These are phyloP conservation scores for Choristoneura rosaceana DNA, from an alignment of 2,888 invertebrate species.

Conservation along the genomic window DNA sequence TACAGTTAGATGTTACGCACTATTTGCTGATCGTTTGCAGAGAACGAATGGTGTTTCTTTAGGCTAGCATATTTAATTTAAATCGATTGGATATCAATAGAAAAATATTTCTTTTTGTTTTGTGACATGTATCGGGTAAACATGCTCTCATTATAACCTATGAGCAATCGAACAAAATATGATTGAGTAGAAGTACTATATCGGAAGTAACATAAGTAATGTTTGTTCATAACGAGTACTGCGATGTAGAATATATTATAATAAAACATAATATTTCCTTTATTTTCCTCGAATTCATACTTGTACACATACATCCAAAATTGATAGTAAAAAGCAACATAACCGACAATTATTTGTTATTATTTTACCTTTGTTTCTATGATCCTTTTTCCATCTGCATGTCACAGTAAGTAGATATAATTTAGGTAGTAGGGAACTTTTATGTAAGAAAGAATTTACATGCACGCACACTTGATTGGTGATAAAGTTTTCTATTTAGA, in stretches of 20 bases:
- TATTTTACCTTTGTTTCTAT: conserved; percentile 68
- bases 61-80: conserved; percentile 83
- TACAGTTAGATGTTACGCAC: conserved; percentile 82
- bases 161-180: conserved; percentile 80
- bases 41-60: conserved; percentile 75
- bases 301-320: conserved; percentile 85
- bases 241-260: conserved; percentile 83
- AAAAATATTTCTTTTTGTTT: conserved; percentile 72
- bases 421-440: neutral
- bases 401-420: neutral
- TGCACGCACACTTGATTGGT: neutral
- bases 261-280: conserved; percentile 82
- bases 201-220: conserved; percentile 81
- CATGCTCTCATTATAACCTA: conserved; percentile 72
- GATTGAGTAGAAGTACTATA: conserved; percentile 81
- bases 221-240: conserved; percentile 83
- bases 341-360: conserved; percentile 77
- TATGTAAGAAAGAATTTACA: neutral
- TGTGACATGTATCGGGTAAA: conserved; percentile 71
- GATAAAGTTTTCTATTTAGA: neutral
- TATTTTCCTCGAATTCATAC: conserved; percentile 84
- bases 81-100: conserved; percentile 81
- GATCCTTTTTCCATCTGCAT: conserved; percentile 45
- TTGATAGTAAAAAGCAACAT: conserved; percentile 86
- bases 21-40: conserved; percentile 74